Base-by-base conservation (phyloP, 1,140 invertebrate species). In the Geopemphigus sp. region DNA sequence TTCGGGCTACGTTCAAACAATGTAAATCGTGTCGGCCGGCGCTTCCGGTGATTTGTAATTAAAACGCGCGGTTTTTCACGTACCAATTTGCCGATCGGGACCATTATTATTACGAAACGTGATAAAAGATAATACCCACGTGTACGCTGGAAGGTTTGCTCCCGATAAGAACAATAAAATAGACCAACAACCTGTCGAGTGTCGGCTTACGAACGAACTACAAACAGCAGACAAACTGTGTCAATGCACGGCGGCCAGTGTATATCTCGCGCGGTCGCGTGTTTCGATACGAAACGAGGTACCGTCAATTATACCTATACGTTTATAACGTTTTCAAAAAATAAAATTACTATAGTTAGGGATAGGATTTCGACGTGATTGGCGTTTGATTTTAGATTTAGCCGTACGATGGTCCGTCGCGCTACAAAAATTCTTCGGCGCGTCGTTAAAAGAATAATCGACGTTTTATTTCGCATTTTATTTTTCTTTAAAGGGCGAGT, bases 1-100 rank as follows among this genome's bases (percentile, higher is more conserved):
- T 68, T 68, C 22, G 39, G 12, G 15, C n/a, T 47, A 47, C 8
- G 47, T 68, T 8, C n/a, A 53, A 70, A 70, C 68, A 70, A 70
- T 70, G 32, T 8, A 53, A 53, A 24, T 70, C 32, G 32, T 29
- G 29, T 61, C 22, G n/a, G 39, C 26, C 26, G 2, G 61, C 26
- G 73, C 73, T 78, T 78, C 73, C 57, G 73, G 73, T 78, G 73
- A 47, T 78, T 74, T 74, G 53, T 70, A 70, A 70, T 70, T 70
- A 70, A 26, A 70, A 70, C 68, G 24, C 68, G 68, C n/a, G n/a
- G n/a, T 70, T 70, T 70, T 70, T 53, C 47, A 70, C 68, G 53
- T 29, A 15, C n/a, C 45, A 70, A 26, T 70, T 15, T n/a, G 24
- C 24, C 19, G 22, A 8, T 19, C 8, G 68, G 47, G 53, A 19